phyloP scores from a whole-genome alignment of 2,888 invertebrate genomes.

The Cenopis cana region DNA sequence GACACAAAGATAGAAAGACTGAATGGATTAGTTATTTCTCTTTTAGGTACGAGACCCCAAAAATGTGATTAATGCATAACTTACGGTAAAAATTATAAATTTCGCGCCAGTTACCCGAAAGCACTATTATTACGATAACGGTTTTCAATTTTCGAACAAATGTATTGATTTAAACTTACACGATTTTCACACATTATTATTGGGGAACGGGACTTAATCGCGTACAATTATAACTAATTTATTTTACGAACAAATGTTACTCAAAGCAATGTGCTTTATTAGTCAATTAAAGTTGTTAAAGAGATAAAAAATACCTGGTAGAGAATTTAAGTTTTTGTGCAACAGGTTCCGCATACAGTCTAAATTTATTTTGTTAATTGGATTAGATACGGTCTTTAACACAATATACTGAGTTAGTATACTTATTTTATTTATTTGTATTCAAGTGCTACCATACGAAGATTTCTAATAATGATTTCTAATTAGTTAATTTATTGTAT shows the following conservation, averaged over 20 bases:
- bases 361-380: background rate
- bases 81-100: constrained; percentile 70
- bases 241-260: constrained; percentile 60
- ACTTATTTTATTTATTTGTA: no score
- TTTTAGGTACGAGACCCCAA: constrained; percentile 6
- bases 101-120: constrained; percentile 74
- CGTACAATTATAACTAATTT: no score
- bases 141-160: constrained; percentile 66
- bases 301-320: constrained; percentile 3
- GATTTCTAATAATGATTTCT: no score
- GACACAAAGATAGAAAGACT: no score
- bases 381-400: background rate
- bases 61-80: constrained; percentile 58
- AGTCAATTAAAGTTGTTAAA: constrained; percentile 36
- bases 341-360: constrained; percentile 1
- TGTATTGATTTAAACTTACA: no score
- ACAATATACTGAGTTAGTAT: no score
- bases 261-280: constrained; percentile 33
- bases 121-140: constrained; percentile 76
- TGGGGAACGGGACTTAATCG: no score
- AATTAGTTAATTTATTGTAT: no score
- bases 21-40: background rate
- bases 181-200: no score
- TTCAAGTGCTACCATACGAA: background rate
- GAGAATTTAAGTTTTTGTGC: constrained; percentile 1